Percentiles rank a stretch among this genome's conserved stretches.
These are phyloP conservation scores for Chymomyza fuscimana DNA, from an alignment of 2,888 invertebrate species.

Conservation along the genomic window DNA sequence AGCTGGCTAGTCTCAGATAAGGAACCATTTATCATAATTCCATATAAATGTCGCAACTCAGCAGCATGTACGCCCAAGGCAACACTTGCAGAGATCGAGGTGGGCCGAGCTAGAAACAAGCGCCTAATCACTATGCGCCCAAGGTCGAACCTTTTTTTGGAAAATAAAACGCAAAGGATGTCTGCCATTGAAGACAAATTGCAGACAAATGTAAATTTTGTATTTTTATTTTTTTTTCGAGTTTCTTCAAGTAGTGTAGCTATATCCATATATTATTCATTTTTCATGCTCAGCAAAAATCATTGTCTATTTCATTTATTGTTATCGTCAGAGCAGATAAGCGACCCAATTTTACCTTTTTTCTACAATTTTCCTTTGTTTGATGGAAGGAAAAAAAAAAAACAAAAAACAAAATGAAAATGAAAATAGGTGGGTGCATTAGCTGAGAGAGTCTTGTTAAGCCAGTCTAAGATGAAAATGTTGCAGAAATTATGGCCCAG, in stretches of 20 bases:
- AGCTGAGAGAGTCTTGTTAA: background rate
- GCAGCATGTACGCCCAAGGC: constrained; percentile 32
- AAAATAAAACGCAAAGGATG: constrained; percentile 2
- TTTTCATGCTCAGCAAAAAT: constrained; percentile 48
- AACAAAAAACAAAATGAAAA: background rate
- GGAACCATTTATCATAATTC: constrained; percentile 67
- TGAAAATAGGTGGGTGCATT: too few relatives aligned
- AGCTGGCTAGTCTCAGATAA: constrained; percentile 36
- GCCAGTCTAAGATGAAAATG: background rate
- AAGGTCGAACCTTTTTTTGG: background rate
- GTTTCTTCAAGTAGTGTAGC: too few relatives aligned
- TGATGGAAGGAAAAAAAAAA: constrained; percentile 2
- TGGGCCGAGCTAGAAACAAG: background rate
- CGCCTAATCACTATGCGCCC: background rate
- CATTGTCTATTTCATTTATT: constrained; percentile 26
- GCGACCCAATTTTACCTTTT: constrained; percentile 4
- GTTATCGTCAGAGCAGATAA: background rate
- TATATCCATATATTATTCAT: constrained; percentile 33
- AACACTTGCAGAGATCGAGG: background rate
- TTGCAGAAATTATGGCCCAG: constrained; percentile 1
- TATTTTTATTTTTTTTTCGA: constrained; percentile 34
- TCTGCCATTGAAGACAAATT: constrained; percentile 63
- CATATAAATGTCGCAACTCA: constrained; percentile 52
- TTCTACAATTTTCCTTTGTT: constrained; percentile 20
- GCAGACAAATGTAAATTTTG: constrained; percentile 59